Evolutionary conservation across 2,888 invertebrate species (phyloP).

Genomic region (Tetrapedia diversipes): DNA sequence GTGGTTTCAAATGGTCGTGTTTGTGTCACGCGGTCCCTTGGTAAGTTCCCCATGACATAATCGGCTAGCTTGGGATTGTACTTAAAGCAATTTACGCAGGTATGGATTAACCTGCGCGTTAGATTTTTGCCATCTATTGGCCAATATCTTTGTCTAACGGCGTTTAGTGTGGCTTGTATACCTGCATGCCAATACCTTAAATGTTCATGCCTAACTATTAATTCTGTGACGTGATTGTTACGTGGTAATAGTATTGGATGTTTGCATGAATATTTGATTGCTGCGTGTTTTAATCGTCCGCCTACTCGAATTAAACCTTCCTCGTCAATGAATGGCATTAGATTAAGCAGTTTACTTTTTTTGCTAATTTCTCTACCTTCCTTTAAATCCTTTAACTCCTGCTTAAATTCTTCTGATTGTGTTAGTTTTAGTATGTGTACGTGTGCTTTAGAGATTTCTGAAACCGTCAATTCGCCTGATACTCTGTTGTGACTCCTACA

Average conservation of each 20-base stretch:
- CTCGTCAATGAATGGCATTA: background rate
- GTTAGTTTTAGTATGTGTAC: background rate
- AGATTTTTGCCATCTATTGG: too few relatives aligned
- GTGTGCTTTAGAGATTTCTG: background rate
- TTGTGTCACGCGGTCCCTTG: background rate
- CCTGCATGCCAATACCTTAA: too few relatives aligned
- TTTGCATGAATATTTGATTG: too few relatives aligned
- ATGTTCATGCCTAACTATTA: constrained; percentile 7
- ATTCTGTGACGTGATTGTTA: background rate
- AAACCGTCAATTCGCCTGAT: background rate
- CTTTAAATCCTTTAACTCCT: constrained; percentile 7
- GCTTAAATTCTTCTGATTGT: too few relatives aligned
- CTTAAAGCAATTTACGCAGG: constrained; percentile 1
- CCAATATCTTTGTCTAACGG: too few relatives aligned
- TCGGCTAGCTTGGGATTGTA: background rate
- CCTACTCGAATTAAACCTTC: too few relatives aligned
- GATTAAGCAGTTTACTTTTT: too few relatives aligned
- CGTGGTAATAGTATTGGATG: too few relatives aligned
- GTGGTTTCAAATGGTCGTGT: background rate
- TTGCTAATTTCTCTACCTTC: background rate
- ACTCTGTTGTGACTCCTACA: background rate
- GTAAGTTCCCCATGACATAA: constrained; percentile 15
- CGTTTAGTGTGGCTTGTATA: too few relatives aligned
- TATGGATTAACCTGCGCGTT: background rate
- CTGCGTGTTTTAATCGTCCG: too few relatives aligned